Evolutionary conservation across 1,140 invertebrate species (phyloP), one percentile per base, ranked within the genome.

Genomic region (Apis dorsata): DNA sequence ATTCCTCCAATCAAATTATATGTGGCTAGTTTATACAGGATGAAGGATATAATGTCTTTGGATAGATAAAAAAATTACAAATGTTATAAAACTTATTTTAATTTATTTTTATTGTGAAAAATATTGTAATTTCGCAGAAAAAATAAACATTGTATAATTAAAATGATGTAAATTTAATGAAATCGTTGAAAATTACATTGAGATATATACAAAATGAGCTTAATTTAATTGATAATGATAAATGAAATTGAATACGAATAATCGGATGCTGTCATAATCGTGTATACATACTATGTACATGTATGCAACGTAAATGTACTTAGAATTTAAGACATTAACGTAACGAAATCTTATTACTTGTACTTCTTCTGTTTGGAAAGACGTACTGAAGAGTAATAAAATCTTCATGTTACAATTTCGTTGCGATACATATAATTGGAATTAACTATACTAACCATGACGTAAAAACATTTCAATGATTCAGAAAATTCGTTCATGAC

Each of bases 131-230:
- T 49, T 60, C 1, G 9, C 2, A 66, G 62, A 49, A 34, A 53
- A 12, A 71, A 28, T 88, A 71, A 76, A 60, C 28, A 53, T 62
- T n/a, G 17, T 81, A 55, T 28, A 69, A 84, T 91, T 90, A 90
- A 91, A 90, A 90, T 88, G 71, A 76, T 79, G 66, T 79, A 88
- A 84, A 77, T 91, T 86, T 91, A 89, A 91, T 89, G 85, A 91
- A 85, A 89, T 86, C 72, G 75, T 62, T 51, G 81, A 86, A 89
- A 71, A 87, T 83, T 89, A 88, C 77, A 88, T 85, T 81, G 72
- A 87, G 60, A 69, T 90, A 90, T 91, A 84, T 88, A 89, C 87
- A 89, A 85, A 82, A 85, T 85, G 78, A 62, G 53, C 63, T 78
- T 85, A 74, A 86, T 88, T 81, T 86, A 83, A 57, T 63, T 51